A percentile compares a stretch with the other conserved stretches of the same genome.
Evolutionary conservation across 2,113 vertebrate species (phyloP).

Genomic region (Pygoscelis antarcticus): DNA sequence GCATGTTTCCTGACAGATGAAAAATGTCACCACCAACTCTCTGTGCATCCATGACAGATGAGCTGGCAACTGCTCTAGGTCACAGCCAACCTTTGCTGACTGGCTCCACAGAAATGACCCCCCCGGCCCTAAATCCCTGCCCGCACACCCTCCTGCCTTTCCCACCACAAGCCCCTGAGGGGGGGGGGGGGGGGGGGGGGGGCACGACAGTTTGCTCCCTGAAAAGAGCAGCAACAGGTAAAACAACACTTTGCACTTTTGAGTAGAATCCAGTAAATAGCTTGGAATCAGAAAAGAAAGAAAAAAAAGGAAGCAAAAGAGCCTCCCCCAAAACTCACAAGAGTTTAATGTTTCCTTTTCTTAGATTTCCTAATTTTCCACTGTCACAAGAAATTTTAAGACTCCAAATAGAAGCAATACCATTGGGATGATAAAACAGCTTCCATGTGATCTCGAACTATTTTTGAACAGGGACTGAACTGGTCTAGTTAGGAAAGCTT

Average conservation of each 20-base stretch:
- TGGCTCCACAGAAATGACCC: background rate
- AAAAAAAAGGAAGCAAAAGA: background rate
- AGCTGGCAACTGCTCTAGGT: slow-evolving; percentile 2
- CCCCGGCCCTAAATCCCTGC: background rate
- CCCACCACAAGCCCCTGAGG: background rate
- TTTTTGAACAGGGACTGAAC: background rate
- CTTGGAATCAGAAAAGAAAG: background rate
- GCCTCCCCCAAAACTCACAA: background rate
- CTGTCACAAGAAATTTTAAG: background rate
- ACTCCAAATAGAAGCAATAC: background rate
- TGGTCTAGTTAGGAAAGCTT: background rate
- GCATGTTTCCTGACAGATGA: background rate
- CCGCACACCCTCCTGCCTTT: background rate
- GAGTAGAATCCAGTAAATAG: background rate
- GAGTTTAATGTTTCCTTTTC: background rate
- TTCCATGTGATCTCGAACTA: background rate
- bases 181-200: background rate
- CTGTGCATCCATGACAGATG: background rate
- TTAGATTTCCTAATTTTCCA: background rate
- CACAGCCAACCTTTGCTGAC: slow-evolving; percentile 26
- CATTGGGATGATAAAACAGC: background rate
- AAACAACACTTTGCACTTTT: background rate
- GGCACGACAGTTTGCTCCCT: background rate
- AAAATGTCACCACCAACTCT: slow-evolving; percentile 11
- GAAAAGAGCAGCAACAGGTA: background rate